Conservation (phyloP, 2,113 vertebrate genomes). For the Tachycineta bicolor region DNA sequence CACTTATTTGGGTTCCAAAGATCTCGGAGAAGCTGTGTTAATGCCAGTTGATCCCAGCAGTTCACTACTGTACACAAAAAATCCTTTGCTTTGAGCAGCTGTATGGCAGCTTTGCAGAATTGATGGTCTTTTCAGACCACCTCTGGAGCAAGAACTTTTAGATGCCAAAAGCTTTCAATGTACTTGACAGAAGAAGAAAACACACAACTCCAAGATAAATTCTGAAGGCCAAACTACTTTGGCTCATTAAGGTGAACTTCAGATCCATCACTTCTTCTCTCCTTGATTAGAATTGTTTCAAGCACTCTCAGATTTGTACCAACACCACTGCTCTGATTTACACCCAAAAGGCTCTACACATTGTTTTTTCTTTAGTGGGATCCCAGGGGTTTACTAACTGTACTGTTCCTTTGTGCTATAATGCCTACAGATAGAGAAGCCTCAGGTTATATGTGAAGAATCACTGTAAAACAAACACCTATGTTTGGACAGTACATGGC, state of each 20-base stretch:
- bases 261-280: not conserved
- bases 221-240: not conserved
- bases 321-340: not conserved
- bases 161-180: not conserved
- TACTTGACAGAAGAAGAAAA: not conserved
- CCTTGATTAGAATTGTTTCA: not conserved
- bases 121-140: not conserved
- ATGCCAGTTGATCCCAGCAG: not conserved
- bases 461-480: not conserved
- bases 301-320: not conserved
- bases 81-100: not conserved
- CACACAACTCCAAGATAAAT: not conserved
- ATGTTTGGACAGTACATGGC: not conserved
- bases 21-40: not conserved
- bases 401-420: not conserved
- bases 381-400: not conserved
- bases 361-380: not conserved
- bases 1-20: not conserved
- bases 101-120: not conserved
- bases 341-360: not conserved
- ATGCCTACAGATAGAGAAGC: not conserved
- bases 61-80: not conserved
- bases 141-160: not conserved
- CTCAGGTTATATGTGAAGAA: not conserved
- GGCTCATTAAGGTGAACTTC: not conserved